These are phyloP conservation scores for Gasterosteus nipponicus DNA, from an alignment of 2,113 vertebrate genomes.

Conservation along the genomic window DNA sequence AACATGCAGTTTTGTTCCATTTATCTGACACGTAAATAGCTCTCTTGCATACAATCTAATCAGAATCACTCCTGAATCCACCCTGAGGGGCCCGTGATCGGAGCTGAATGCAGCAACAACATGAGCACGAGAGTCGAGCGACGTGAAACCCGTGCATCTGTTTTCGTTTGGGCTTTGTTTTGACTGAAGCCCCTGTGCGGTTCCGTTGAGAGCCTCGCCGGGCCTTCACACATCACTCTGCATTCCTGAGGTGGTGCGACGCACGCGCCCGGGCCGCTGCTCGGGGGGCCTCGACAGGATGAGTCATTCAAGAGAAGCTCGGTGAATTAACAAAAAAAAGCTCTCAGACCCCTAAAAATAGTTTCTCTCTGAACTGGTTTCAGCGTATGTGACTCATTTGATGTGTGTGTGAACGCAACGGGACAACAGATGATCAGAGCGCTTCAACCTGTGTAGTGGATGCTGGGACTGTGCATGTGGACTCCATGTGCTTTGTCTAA, in stretches of 20 bases:
- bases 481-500: background rate
- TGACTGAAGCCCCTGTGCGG: conserved; percentile 53
- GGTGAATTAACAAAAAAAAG: conserved; percentile 35
- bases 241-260: conserved; percentile 42
- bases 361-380: conserved; percentile 43
- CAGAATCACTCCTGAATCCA: conserved; percentile 1
- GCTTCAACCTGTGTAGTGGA: conserved; percentile 15
- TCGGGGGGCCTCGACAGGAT: conserved; percentile 22
- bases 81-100: conserved; percentile 31
- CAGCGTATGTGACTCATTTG: conserved; percentile 69
- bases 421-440: conserved; percentile 64
- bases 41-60: conserved; percentile 23
- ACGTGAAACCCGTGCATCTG: conserved; percentile 66
- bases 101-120: conserved; percentile 40
- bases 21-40: conserved; percentile 19
- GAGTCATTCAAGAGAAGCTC: conserved; percentile 29
- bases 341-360: conserved; percentile 69
- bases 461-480: conserved; percentile 17
- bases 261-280: conserved; percentile 6
- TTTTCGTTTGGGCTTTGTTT: conserved; percentile 68
- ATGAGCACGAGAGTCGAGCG: conserved; percentile 36
- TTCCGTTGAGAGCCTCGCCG: conserved; percentile 52
- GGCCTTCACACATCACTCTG: conserved; percentile 40
- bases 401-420: conserved; percentile 43
- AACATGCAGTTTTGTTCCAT: conserved; percentile 2